Base-by-base conservation (phyloP, 2,113 vertebrate genomes). In the Brachyhypopomus gauderio region DNA sequence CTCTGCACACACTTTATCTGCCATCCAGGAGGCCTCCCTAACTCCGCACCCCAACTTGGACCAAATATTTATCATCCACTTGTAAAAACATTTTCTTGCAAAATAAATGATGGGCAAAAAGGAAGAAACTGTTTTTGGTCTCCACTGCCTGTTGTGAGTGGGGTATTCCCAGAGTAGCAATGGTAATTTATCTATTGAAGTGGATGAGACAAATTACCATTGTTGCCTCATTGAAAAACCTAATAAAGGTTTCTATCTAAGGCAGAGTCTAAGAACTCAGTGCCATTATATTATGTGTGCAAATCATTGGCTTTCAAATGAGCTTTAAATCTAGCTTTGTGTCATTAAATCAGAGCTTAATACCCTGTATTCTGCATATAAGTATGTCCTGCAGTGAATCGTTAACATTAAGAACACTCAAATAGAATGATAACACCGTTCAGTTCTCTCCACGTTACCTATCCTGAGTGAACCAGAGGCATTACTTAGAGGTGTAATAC, bases 51-150 rank as follows among this genome's bases (percentile, higher is more conserved):
- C 73, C 41, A 71, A 69, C 81, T 82, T 84, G 63, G 87, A 77
- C 79, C 87, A 91, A 90, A 90, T 91, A 88, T 92, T 89, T 88
- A 91, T 90, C 84, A 89, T 85, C 60, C 85, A 78, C 86, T 90
- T 90, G 76, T 81, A 80, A 89, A 92, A 91, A 90, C 88, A 89
- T 90, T 90, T 85, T 88, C 81, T 88, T 86, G 64, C 87, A 88
- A 70, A 78, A 83, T 52, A 85, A 79, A 84, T 66, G 83, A 89
- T 81, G 27, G 48, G 75, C 56, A 74, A 52, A 52, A n/a, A 36
- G n/a, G 48, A 52, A 58, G 17, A 78, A 70, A 83, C 62, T 55
- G 55, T 45, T 62, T 80, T 59, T 38, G 75, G 83, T 83, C 80
- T 83, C 38, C 63, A 83, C 22, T 34, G 78, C 36, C 25, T 56